Base-by-base conservation (phyloP, 2,888 invertebrate genomes). In the Philonicus albiceps region DNA sequence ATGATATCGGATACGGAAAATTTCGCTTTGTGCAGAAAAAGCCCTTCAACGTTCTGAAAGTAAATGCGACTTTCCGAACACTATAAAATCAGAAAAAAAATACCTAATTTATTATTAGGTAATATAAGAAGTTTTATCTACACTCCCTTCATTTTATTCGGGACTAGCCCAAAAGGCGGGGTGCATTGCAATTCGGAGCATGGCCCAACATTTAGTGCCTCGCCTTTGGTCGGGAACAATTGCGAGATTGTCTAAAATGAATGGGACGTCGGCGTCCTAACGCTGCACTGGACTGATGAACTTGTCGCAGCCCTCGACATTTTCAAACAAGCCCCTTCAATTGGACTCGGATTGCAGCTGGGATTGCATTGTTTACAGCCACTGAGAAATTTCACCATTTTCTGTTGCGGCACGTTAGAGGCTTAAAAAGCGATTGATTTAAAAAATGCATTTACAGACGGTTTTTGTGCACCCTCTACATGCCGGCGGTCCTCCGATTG, bases 1-100 rank as follows among this genome's bases (percentile, higher is more conserved):
- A 81, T 81, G 81, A 81, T 55, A 81, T 81, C 81, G 81, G 81
- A 81, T 81, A 64, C 81, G n/a, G 13, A 81, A 55, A 64, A 81
- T 81, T 81, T 81, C 64, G n/a, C 34, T 81, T 64, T 55, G 81
- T 81, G 34, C 27, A n/a, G 64, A 34, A 30, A 81, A 55, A 27
- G 27, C 53, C n/a, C 80, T 73, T 31, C 27, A n/a, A 7, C 19
- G n/a, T 49, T 16, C 64, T 22, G 22, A 27, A 27, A 19, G 22
- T 19, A 8, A 53, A 7, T 53, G 19, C 16, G 53, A 53, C 27
- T 64, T 27, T 4, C 6, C 19, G 16, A 4, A 49, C 0, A 19
- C 19, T 43, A 3, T 2, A 16, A 7, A n/a, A 6, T 49, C 49
- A 49, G 6, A 49, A 49, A n/a, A 49, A 19, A 49, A 49, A n/a